Conservation (phyloP, 2,113 vertebrate genomes). For the Terrapene triunguis region DNA sequence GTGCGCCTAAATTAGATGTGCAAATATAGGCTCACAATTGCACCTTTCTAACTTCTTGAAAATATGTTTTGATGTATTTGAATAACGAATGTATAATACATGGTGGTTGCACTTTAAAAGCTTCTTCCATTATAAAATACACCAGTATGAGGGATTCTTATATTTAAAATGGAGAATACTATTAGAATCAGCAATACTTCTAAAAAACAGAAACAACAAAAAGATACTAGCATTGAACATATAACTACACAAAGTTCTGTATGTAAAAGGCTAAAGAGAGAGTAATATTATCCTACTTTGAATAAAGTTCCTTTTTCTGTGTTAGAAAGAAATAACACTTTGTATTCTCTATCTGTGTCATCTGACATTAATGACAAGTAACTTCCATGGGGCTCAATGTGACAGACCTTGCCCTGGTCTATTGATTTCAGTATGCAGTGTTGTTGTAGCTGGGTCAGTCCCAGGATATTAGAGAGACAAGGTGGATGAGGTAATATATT, state of each 20-base stretch:
- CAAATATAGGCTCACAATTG: neutral
- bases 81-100: neutral
- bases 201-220: neutral
- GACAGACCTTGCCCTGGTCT: conserved; percentile 22
- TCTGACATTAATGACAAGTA: conserved; percentile 16
- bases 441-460: neutral
- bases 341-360: conserved; percentile 6
- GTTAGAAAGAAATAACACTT: neutral
- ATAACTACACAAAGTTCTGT: too few relatives aligned
- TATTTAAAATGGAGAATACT: neutral
- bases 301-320: neutral
- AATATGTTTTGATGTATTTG: neutral
- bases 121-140: neutral
- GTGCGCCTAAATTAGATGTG: neutral
- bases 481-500: neutral
- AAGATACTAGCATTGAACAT: neutral
- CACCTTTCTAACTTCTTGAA: neutral
- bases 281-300: neutral
- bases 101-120: neutral
- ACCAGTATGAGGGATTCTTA: neutral
- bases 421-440: conserved; percentile 25
- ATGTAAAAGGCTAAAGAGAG: neutral
- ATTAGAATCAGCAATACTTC: neutral
- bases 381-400: neutral
- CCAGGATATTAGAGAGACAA: neutral